A percentile compares a stretch with the other conserved stretches of the same genome.
These are phyloP conservation scores for Caprella mutica DNA, from an alignment of 2,888 invertebrate species.

Conservation along the genomic window DNA sequence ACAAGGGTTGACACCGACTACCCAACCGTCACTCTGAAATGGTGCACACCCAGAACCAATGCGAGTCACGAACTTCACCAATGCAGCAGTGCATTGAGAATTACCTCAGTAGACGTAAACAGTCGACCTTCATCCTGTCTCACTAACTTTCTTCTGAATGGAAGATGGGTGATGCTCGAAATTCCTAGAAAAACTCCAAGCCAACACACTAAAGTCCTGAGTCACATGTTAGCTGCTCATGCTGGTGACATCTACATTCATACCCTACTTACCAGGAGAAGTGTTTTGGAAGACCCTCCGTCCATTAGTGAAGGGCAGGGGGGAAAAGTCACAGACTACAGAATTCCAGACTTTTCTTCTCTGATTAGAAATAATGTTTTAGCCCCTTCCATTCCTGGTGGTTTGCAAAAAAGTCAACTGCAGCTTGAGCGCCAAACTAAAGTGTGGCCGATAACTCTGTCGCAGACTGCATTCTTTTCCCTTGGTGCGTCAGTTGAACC, in stretches of 20 bases:
- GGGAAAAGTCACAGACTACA: slow-evolving; percentile 84
- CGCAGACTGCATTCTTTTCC: slow-evolving; percentile 76
- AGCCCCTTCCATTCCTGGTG: slow-evolving; percentile 51
- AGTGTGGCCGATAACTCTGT: slow-evolving; percentile 70
- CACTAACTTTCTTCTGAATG: slow-evolving; percentile 91
- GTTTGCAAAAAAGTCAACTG: slow-evolving; percentile 42
- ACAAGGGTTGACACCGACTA: slow-evolving; percentile 63
- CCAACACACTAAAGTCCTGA: slow-evolving; percentile 76
- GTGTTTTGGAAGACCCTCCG: slow-evolving; percentile 85
- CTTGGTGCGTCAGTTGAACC: slow-evolving; percentile 66
- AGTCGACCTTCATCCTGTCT: slow-evolving; percentile 93
- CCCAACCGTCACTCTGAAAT: slow-evolving; percentile 78
- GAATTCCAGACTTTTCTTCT: slow-evolving; percentile 61
- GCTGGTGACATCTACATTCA: slow-evolving; percentile 95
- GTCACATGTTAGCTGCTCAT: slow-evolving; percentile 84
- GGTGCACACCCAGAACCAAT: slow-evolving; percentile 88
- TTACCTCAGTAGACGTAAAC: slow-evolving; percentile 92
- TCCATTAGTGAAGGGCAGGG: slow-evolving; percentile 90
- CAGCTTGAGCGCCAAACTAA: slow-evolving; percentile 65
- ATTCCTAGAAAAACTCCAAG: slow-evolving; percentile 52
- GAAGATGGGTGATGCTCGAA: slow-evolving; percentile 82
- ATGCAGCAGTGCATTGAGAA: slow-evolving; percentile 72
- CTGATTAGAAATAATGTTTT: slow-evolving; percentile 74
- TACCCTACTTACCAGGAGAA: slow-evolving; percentile 67
- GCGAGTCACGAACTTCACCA: slow-evolving; percentile 68